These are phyloP conservation scores for Sinocyclocheilus rhinocerous DNA, from an alignment of 2,113 vertebrate species.

Conservation along the genomic window DNA sequence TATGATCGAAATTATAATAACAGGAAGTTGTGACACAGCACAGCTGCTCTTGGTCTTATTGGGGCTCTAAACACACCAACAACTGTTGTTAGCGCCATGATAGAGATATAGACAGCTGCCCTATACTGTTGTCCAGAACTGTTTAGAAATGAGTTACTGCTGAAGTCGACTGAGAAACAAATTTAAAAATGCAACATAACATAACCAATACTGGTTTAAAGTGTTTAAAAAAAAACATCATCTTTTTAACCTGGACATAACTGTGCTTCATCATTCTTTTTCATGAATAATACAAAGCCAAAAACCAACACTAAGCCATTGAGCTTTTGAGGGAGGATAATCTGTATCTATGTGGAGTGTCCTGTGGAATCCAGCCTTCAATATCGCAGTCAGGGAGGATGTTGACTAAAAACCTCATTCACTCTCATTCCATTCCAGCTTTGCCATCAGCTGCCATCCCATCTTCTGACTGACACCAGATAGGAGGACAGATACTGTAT, in stretches of 20 bases:
- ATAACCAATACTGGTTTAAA: neutral
- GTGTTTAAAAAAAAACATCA: neutral
- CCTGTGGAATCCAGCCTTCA: conserved; percentile 3
- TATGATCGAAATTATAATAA: conserved; percentile 8
- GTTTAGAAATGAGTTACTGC: conserved; percentile 1
- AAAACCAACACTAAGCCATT: neutral
- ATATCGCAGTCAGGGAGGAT: neutral
- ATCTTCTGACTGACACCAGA: conserved; percentile 46
- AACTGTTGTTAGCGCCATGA: conserved; percentile 44
- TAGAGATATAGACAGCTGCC: conserved; percentile 48
- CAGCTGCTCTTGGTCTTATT: conserved; percentile 43
- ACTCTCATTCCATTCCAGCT: neutral
- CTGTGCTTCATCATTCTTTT: neutral
- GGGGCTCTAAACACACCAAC: conserved; percentile 35
- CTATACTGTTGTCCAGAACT: conserved; percentile 1
- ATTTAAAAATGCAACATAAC: neutral
- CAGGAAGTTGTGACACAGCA: neutral
- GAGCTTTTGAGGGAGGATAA: neutral
- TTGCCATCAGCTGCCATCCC: conserved; percentile 4
- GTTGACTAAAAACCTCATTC: neutral
- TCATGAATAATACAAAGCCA: neutral
- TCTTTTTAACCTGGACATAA: neutral
- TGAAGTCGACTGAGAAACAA: neutral
- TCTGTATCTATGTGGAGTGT: conserved; percentile 9
- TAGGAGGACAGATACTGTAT: conserved; percentile 42